Conservation (phyloP, 2,113 vertebrate genomes). For the Podiceps cristatus region DNA sequence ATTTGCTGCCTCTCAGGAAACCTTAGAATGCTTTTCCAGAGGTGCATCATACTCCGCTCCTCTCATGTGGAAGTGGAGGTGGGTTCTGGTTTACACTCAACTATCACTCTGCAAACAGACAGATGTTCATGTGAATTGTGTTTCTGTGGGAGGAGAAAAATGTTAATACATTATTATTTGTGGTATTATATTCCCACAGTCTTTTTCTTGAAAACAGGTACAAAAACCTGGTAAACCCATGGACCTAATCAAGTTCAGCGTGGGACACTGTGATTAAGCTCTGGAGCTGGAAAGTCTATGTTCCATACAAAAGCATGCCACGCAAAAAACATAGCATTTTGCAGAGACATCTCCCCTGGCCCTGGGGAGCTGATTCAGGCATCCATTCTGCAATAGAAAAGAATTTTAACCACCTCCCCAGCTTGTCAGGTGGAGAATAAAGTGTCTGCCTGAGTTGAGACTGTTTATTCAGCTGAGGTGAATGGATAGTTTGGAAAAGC, state of each 20-base stretch:
- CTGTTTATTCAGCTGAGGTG: background rate
- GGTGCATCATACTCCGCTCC: background rate
- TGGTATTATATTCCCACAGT: background rate
- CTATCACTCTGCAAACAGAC: background rate
- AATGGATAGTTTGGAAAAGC: background rate
- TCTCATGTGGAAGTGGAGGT: background rate
- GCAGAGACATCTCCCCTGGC: background rate
- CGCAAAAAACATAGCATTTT: fast-evolving
- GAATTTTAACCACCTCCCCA: background rate
- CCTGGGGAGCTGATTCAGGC: fast-evolving
- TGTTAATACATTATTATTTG: background rate
- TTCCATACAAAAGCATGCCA: background rate
- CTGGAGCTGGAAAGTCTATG: background rate
- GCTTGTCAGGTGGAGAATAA: background rate
- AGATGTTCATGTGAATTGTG: background rate
- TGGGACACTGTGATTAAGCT: background rate
- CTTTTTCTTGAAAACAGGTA: background rate
- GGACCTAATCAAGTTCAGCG: background rate
- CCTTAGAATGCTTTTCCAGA: background rate
- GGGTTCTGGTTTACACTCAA: background rate
- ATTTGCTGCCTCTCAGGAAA: background rate
- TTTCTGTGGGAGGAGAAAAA: background rate
- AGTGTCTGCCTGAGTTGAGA: background rate
- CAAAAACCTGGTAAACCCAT: background rate
- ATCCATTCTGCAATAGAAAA: background rate